Base-by-base conservation (phyloP, 2,797 vertebrate genomes). In the Epinephelus malabaricus region DNA sequence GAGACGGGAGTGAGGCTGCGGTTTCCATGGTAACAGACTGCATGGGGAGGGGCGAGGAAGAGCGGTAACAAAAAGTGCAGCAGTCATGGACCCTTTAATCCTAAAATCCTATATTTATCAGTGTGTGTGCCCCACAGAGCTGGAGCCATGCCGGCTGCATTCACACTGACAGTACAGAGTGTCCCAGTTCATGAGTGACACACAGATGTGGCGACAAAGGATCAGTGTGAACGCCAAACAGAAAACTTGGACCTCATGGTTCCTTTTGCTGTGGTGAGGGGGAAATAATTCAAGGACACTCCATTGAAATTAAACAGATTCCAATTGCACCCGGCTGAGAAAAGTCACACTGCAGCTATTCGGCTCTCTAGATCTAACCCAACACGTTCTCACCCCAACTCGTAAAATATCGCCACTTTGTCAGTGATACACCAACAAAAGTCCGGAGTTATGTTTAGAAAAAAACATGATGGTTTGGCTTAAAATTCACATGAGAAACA, bases 11-110 rank as follows among this genome's bases (percentile, higher is more conserved):
- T 17, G 71, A 73, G 85, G 77, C 79, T 61, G 82, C 1, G 78
- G 89, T 92, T 91, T 79, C 91, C 68, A 82, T 73, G 77, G 92
- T 40, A 77, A 89, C 87, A 66, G 71, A 45, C 74, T 50, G 49
- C 45, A 67, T 5, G 1, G 61, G 30, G 56, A 21, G 53, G 65
- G 51, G 25, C 6, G 27, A 14, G 11, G 19, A 0, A 3, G 15
- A 40, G 19, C 46, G 21, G 4, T 58, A 51, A 43, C 59, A 47
- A 69, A 71, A 70, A 73, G 21, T 46, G 72, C 75, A 63, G 55
- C 68, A 25, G 30, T 25, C 54, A 15, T 1, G 13, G n/a, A 11
- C 25, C n/a, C 38, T 70, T 75, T 87, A 80, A 83, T 86, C 80
- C 83, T 3, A 6, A 79, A 76, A 80, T 70, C 59, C 81, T 73